These are phyloP conservation scores for Vanessa cardui DNA, from an alignment of 2,888 invertebrate species.

Conservation along the genomic window DNA sequence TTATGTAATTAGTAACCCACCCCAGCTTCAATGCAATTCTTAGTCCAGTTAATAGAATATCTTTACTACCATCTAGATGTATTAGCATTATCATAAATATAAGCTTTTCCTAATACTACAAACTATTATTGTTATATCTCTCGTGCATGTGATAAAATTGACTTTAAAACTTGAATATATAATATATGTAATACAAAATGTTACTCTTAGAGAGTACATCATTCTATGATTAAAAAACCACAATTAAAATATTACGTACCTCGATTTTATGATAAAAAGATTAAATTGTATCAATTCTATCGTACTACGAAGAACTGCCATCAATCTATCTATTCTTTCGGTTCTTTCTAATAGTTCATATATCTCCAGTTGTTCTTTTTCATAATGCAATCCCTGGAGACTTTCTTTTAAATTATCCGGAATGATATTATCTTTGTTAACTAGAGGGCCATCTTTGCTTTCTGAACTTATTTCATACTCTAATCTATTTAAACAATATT, in stretches of 20 bases:
- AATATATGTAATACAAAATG: no score
- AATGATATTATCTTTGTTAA: conserved; percentile 50
- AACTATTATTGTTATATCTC: neutral
- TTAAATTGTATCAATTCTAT: conserved; percentile 81
- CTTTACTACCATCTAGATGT: no score
- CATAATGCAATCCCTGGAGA: neutral
- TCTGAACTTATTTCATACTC: conserved; percentile 64
- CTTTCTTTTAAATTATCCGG: conserved; percentile 45
- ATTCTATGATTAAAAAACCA: no score
- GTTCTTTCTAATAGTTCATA: conserved; percentile 63
- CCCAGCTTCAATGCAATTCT: no score
- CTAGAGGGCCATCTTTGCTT: conserved; percentile 61
- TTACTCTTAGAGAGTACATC: no score
- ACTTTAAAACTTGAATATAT: no score
- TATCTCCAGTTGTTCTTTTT: conserved; percentile 53
- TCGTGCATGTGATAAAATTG: no score
- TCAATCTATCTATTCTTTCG: conserved; percentile 77
- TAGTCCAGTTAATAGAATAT: no score
- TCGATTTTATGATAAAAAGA: conserved; percentile 52
- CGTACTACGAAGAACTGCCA: conserved; percentile 74
- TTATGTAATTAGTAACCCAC: no score
- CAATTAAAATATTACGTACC: conserved; percentile 11
- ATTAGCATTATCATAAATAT: no score
- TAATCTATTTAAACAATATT: conserved; percentile 69
- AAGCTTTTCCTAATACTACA: neutral